Percentiles rank a stretch among this genome's conserved stretches.
Evolutionary conservation across 2,888 invertebrate species (phyloP).

Genomic region (Orgyia antiqua): DNA sequence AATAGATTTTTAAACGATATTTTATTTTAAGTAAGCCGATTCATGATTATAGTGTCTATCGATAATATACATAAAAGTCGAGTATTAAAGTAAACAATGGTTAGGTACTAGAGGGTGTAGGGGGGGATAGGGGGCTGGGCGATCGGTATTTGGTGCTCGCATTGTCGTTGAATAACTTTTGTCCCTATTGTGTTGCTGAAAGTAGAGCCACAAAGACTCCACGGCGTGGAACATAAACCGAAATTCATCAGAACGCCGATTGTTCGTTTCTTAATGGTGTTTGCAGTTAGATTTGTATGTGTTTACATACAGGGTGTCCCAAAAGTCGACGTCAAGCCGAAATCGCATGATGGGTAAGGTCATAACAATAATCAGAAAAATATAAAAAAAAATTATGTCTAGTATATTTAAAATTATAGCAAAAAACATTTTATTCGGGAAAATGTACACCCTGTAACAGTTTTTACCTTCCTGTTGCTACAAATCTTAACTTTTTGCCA

Average conservation of each 20-base stretch:
- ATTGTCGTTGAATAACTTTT: constrained; percentile 79
- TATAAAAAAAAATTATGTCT: no score
- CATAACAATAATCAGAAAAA: no score
- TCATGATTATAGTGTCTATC: constrained; percentile 53
- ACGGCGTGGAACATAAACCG: constrained; percentile 72
- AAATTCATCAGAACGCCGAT: constrained; percentile 75
- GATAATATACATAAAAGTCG: constrained; percentile 70
- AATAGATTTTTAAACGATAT: constrained; percentile 1
- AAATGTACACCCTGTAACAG: no score
- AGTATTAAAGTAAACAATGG: constrained; percentile 76
- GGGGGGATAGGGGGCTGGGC: constrained; percentile 51
- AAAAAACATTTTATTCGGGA: no score
- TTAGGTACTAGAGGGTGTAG: constrained; percentile 44
- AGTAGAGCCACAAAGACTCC: constrained; percentile 75
- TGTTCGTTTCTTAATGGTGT: constrained; percentile 69
- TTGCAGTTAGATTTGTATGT: constrained; percentile 44
- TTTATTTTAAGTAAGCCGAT: constrained; percentile 39
- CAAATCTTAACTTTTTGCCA: background rate
- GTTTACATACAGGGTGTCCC: constrained; percentile 21
- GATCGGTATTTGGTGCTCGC: constrained; percentile 79
- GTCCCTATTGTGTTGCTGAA: constrained; percentile 77
- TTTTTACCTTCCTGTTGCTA: no score
- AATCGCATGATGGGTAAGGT: no score
- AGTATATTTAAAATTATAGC: no score
- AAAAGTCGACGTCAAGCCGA: no score